Conservation (phyloP, 1,140 invertebrate species). For the Drepana arcuata region DNA sequence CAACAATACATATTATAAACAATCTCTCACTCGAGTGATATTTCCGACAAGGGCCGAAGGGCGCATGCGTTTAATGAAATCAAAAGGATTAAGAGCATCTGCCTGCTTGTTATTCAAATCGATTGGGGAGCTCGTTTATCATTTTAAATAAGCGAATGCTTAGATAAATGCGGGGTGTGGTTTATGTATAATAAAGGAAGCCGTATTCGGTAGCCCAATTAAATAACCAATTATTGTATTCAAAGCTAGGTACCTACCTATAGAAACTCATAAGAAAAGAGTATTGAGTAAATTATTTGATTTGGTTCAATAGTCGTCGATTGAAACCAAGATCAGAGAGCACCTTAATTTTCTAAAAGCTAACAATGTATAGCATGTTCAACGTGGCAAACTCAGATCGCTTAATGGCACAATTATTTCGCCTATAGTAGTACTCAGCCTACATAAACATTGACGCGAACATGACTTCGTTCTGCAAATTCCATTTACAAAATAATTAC, state of each 20-base stretch:
- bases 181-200: slow-evolving; percentile 58
- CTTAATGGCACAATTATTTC: not conserved
- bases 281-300: slow-evolving; percentile 10
- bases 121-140: slow-evolving; percentile 68
- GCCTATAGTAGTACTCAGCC: too few species aligned
- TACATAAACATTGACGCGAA: slow-evolving; percentile 31
- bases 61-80: slow-evolving; percentile 70
- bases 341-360: too few species aligned
- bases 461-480: too few species aligned
- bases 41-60: slow-evolving; percentile 65
- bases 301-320: slow-evolving; percentile 11
- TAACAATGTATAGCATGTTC: too few species aligned
- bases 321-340: too few species aligned
- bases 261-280: not conserved
- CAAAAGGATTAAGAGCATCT: slow-evolving; percentile 71
- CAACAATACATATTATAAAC: slow-evolving; percentile 41
- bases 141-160: slow-evolving; percentile 69
- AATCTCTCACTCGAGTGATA: slow-evolving; percentile 62
- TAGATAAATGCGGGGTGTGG: slow-evolving; percentile 66
- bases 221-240: slow-evolving; percentile 59
- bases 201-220: slow-evolving; percentile 55
- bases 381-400: too few species aligned
- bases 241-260: slow-evolving; percentile 17
- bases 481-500: slow-evolving; percentile 38
- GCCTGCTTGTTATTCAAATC: slow-evolving; percentile 71